Evolutionary conservation across 1,140 invertebrate genomes (phyloP).

Genomic region (Sitobion miscanthi): DNA sequence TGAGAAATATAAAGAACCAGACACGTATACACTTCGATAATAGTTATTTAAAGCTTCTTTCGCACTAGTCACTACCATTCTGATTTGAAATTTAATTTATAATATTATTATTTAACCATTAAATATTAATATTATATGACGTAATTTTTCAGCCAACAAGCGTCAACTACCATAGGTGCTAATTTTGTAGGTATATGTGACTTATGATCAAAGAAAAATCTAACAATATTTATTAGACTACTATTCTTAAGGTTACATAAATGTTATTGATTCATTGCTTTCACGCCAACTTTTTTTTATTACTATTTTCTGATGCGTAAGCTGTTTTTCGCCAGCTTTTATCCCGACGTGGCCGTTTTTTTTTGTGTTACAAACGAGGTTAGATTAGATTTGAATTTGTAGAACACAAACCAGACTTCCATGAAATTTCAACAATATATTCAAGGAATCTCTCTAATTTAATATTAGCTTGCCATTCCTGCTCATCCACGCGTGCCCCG

Average conservation of each 20-base stretch:
- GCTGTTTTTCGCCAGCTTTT: neutral
- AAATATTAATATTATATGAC: neutral
- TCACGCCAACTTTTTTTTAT: neutral
- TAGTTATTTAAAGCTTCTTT: too few relatives aligned
- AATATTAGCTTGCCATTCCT: conserved; percentile 44
- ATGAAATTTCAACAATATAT: conserved; percentile 51
- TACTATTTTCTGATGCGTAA: neutral
- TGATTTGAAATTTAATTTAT: neutral
- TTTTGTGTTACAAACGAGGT: neutral
- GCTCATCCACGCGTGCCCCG: conserved; percentile 31
- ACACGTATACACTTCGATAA: neutral
- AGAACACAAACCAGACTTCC: conserved; percentile 28
- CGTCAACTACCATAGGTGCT: neutral
- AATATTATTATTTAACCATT: neutral
- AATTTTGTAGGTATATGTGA: neutral
- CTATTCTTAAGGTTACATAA: neutral
- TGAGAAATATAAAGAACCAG: too few relatives aligned
- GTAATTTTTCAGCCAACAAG: neutral
- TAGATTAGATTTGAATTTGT: conserved; percentile 46
- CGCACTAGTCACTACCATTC: neutral
- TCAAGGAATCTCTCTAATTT: conserved; percentile 51
- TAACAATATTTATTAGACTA: neutral
- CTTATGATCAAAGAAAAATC: neutral
- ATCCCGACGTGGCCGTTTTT: neutral
- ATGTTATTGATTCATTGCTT: neutral